Evolutionary conservation across 2,888 invertebrate species (phyloP).

Genomic region (Ichneumoninae sp.): DNA sequence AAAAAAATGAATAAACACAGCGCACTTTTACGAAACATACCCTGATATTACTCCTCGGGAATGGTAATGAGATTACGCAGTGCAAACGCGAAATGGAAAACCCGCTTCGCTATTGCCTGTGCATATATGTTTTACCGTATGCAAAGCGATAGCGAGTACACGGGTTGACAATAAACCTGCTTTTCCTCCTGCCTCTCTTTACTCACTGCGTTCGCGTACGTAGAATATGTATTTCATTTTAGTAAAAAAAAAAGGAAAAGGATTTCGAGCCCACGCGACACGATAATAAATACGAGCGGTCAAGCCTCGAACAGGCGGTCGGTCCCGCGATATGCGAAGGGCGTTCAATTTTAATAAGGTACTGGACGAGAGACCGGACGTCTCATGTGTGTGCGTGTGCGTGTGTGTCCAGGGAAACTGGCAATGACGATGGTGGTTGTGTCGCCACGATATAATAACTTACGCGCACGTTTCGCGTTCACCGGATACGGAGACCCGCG

Average conservation of each 20-base stretch:
- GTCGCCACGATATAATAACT: constrained; percentile 71
- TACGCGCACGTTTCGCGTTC: constrained; percentile 71
- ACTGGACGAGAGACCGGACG: constrained; percentile 47
- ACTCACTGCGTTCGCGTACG: constrained; percentile 35
- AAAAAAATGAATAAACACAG: constrained; percentile 16
- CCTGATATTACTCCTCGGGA: constrained; percentile 60
- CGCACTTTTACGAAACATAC: constrained; percentile 28
- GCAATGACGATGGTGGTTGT: constrained; percentile 39
- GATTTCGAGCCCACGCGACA: constrained; percentile 66
- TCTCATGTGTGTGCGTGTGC: constrained; percentile 37
- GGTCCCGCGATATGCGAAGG: constrained; percentile 60
- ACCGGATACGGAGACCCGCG: constrained; percentile 60
- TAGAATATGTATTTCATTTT: constrained; percentile 48
- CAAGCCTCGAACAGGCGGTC: constrained; percentile 16
- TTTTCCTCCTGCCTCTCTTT: constrained; percentile 30
- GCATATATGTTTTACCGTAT: constrained; percentile 55
- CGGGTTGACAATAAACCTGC: constrained; percentile 66
- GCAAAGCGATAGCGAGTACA: constrained; percentile 63
- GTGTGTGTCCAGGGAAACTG: neutral
- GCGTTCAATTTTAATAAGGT: constrained; percentile 70
- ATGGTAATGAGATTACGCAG: constrained; percentile 65
- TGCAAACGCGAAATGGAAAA: constrained; percentile 61
- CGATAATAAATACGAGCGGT: constrained; percentile 65
- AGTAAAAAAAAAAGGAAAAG: constrained; percentile 49
- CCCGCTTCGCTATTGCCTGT: constrained; percentile 44